Evolutionary conservation across 2,797 vertebrate species (phyloP).

Genomic region (Danio kyathit): DNA sequence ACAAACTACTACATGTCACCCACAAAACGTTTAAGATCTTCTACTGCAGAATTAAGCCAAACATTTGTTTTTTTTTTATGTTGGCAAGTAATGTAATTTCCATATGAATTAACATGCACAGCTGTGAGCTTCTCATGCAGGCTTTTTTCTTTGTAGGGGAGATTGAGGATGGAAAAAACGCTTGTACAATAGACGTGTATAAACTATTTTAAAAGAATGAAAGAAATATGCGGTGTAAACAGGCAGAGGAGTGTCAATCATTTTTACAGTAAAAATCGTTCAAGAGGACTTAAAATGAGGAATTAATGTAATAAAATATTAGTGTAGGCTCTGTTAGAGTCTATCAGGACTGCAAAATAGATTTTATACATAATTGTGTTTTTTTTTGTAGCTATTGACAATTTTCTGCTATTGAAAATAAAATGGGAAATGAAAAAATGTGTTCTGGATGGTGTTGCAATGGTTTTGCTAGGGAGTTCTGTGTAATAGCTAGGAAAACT

Average conservation of each 20-base stretch:
- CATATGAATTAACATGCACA: background rate
- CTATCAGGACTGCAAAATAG: background rate
- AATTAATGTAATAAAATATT: background rate
- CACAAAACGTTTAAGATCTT: background rate
- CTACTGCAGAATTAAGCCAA: background rate
- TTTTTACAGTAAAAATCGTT: background rate
- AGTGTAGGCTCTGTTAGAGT: background rate
- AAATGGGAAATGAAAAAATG: background rate
- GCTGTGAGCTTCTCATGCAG: background rate
- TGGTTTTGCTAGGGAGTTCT: background rate
- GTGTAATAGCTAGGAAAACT: background rate
- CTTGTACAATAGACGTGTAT: background rate
- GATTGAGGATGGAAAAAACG: background rate
- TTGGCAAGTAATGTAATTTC: background rate
- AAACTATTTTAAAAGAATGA: background rate
- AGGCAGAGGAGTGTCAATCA: background rate
- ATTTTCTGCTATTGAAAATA: too few relatives aligned
- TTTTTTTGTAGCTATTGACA: too few relatives aligned
- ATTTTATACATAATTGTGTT: too few relatives aligned
- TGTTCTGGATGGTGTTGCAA: background rate
- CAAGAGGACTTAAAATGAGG: too few relatives aligned
- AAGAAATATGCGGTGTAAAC: background rate
- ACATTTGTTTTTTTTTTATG: background rate
- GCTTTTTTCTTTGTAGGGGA: background rate
- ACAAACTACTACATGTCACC: slow-evolving; percentile 3